These are phyloP conservation scores for Centropus bengalensis DNA, from an alignment of 2,113 vertebrate species.

Conservation along the genomic window DNA sequence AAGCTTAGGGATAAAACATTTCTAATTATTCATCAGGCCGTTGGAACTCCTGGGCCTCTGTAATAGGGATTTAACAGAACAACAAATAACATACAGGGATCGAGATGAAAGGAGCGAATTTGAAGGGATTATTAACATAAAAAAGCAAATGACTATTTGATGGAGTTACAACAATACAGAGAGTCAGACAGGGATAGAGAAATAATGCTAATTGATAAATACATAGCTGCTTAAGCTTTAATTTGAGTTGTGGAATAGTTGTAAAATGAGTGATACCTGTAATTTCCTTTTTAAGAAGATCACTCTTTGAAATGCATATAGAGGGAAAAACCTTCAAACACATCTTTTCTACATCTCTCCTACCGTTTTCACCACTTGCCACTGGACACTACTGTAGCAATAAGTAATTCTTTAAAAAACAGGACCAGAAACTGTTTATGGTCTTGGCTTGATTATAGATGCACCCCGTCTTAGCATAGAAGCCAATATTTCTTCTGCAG, in stretches of 20 bases:
- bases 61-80: slow-evolving; percentile 81
- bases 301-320: not conserved
- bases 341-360: not conserved
- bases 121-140: slow-evolving; percentile 81
- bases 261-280: slow-evolving; percentile 62
- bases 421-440: not conserved
- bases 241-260: slow-evolving; percentile 55
- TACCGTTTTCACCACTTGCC: not conserved
- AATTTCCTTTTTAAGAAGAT: slow-evolving; percentile 53
- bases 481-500: not conserved
- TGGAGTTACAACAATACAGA: slow-evolving; percentile 75
- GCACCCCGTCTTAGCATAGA: not conserved
- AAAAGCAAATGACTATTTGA: slow-evolving; percentile 80
- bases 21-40: slow-evolving; percentile 81
- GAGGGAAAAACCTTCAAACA: not conserved
- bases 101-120: slow-evolving; percentile 79
- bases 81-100: slow-evolving; percentile 77
- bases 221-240: slow-evolving; percentile 65
- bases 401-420: not conserved
- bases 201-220: slow-evolving; percentile 79
- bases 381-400: not conserved
- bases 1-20: slow-evolving; percentile 82
- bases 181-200: slow-evolving; percentile 67
- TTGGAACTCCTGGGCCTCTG: slow-evolving; percentile 75
- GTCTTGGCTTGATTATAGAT: not conserved